These are phyloP conservation scores for Hippoglossus stenolepis DNA, from an alignment of 2,113 vertebrate genomes.

Conservation along the genomic window DNA sequence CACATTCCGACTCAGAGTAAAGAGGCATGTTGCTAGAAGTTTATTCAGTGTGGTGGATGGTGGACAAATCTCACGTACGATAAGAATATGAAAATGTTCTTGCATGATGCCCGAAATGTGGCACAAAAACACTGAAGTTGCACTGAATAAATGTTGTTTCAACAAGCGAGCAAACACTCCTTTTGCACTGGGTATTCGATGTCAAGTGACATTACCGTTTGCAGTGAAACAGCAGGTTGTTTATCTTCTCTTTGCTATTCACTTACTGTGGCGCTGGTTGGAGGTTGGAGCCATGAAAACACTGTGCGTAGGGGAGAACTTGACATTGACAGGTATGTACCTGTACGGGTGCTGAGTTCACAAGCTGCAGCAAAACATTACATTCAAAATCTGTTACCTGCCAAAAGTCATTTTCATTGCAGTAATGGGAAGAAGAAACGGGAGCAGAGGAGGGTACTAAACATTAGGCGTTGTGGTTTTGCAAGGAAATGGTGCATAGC, in stretches of 20 bases:
- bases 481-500: constrained; percentile 14
- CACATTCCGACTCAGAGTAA: too few species aligned
- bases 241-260: constrained; percentile 31
- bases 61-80: neutral
- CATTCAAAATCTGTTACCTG: constrained; percentile 51
- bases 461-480: constrained; percentile 10
- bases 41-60: neutral
- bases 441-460: constrained; percentile 1
- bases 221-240: constrained; percentile 34
- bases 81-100: neutral
- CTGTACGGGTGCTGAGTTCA: constrained; percentile 45
- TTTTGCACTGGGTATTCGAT: constrained; percentile 15
- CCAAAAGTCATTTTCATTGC: constrained; percentile 52
- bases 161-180: neutral
- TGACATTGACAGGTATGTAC: constrained; percentile 53
- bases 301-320: constrained; percentile 12
- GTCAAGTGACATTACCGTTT: constrained; percentile 43
- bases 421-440: neutral
- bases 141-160: constrained; percentile 1
- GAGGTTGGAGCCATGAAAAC: constrained; percentile 20
- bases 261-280: constrained; percentile 28
- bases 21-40: neutral
- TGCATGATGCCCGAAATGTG: neutral
- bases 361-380: constrained; percentile 52
- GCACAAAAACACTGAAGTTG: neutral